phyloP scores from a whole-genome alignment of 2,888 invertebrate genomes.

The Ochropleura leucogaster region DNA sequence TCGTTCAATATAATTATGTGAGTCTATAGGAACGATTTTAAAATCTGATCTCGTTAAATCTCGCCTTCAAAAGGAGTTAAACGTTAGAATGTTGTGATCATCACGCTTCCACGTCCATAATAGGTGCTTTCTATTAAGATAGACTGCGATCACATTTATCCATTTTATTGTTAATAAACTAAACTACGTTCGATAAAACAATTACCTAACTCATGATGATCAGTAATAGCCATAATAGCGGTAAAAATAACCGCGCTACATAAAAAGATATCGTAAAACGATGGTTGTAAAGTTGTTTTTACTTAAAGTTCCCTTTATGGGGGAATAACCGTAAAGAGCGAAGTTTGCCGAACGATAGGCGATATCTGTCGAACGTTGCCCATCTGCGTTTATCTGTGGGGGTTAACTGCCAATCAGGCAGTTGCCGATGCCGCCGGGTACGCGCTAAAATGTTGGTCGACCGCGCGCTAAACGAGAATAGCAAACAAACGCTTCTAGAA shows the following conservation, averaged over 20 bases:
- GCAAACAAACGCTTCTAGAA: slow-evolving; percentile 43
- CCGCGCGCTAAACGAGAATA: slow-evolving; percentile 43
- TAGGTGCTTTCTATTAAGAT: slow-evolving; percentile 22
- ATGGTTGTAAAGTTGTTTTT: slow-evolving; percentile 88
- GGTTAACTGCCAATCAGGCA: slow-evolving; percentile 76
- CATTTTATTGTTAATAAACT: slow-evolving; percentile 69
- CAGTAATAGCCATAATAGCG: slow-evolving; percentile 71
- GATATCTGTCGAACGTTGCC: slow-evolving; percentile 77
- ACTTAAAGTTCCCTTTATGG: slow-evolving; percentile 87
- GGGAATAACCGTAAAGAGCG: slow-evolving; percentile 86
- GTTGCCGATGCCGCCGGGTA: slow-evolving; percentile 59
- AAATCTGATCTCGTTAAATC: neutral
- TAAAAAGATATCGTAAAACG: slow-evolving; percentile 83
- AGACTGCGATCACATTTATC: neutral
- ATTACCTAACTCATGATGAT: slow-evolving; percentile 75
- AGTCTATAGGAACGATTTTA: slow-evolving; percentile 13
- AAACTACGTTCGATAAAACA: slow-evolving; percentile 72
- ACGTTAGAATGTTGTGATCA: neutral
- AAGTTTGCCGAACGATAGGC: slow-evolving; percentile 84
- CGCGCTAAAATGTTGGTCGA: slow-evolving; percentile 56
- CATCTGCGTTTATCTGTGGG: slow-evolving; percentile 80
- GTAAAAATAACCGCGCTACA: slow-evolving; percentile 79
- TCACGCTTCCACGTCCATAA: slow-evolving; percentile 6
- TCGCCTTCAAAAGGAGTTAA: neutral
- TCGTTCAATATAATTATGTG: neutral